Percentiles rank a stretch among this genome's conserved stretches.
These are phyloP conservation scores for Mystacornis crossleyi DNA, from an alignment of 2,113 vertebrate species.

Conservation along the genomic window DNA sequence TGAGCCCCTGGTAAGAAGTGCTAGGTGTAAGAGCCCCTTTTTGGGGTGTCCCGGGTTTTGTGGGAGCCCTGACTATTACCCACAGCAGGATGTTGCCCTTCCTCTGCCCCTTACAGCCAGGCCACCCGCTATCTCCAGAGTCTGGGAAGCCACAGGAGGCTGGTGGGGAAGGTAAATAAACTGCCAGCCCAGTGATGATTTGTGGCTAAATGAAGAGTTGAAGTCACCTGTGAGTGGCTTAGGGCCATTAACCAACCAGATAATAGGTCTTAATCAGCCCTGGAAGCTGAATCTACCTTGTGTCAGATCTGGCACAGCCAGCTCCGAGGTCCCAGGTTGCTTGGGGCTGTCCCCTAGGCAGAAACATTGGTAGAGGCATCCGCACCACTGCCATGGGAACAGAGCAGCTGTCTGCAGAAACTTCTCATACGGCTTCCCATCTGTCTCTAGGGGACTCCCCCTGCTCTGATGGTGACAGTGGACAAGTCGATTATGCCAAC, in stretches of 20 bases:
- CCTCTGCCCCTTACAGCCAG: not conserved
- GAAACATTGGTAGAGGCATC: not conserved
- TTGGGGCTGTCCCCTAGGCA: not conserved
- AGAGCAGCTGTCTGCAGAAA: not conserved
- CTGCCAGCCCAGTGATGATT: conserved; percentile 25
- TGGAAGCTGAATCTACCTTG: not conserved
- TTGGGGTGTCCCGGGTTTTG: not conserved
- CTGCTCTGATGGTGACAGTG: not conserved
- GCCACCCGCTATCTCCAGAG: not conserved
- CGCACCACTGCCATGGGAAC: fast-evolving
- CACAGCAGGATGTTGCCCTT: not conserved
- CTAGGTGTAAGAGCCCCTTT: not conserved
- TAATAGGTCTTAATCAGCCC: not conserved
- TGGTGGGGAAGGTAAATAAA: conserved; percentile 61
- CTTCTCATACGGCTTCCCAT: not conserved
- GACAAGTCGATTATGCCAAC: not conserved
- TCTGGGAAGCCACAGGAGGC: conserved; percentile 49
- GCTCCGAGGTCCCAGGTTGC: fast-evolving
- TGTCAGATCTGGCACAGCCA: not conserved
- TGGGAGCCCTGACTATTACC: not conserved
- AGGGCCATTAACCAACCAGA: not conserved
- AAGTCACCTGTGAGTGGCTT: not conserved
- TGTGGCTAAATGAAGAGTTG: conserved; percentile 46
- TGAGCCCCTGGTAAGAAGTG: not conserved
- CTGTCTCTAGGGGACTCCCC: not conserved